phyloP scores from a whole-genome alignment of 1,140 invertebrate species.

The Pteromalus puparum region DNA sequence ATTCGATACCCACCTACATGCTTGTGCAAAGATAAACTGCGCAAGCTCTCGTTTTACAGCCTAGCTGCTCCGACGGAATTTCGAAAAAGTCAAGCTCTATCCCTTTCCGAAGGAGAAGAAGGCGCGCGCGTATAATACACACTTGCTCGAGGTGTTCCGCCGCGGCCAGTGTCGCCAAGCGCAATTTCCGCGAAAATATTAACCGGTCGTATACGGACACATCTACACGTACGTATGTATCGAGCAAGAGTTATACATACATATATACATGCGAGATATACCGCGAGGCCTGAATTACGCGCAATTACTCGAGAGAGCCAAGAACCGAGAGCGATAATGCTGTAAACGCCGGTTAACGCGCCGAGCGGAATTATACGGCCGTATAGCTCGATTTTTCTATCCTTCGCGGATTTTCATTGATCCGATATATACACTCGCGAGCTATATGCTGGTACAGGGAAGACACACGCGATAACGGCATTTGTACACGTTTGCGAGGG shows the following conservation, averaged over 20 bases:
- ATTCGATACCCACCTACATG: constrained; percentile 8
- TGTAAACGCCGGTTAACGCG: constrained; percentile 26
- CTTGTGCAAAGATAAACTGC: neutral
- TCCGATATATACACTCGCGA: neutral
- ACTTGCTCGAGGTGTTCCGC: neutral
- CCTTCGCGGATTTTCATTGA: constrained; percentile 11
- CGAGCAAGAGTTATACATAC: neutral
- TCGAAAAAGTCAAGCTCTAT: constrained; percentile 6
- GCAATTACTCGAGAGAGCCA: constrained; percentile 35
- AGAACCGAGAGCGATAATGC: constrained; percentile 27
- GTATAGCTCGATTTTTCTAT: constrained; percentile 34
- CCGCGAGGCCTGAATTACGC: constrained; percentile 37
- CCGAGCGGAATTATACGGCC: neutral
- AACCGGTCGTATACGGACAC: constrained; percentile 6
- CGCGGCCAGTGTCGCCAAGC: neutral
- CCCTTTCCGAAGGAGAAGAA: neutral
- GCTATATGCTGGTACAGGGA: no score
- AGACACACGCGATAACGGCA: constrained; percentile 33
- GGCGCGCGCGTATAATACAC: neutral
- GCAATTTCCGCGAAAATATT: constrained; percentile 34
- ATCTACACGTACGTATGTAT: no score
- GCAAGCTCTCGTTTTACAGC: constrained; percentile 29
- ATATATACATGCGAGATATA: neutral
- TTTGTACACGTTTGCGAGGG: constrained; percentile 1
- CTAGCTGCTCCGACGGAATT: neutral